Evolutionary conservation across 1,140 invertebrate genomes (phyloP).

Genomic region (Hycleus phaleratus): DNA sequence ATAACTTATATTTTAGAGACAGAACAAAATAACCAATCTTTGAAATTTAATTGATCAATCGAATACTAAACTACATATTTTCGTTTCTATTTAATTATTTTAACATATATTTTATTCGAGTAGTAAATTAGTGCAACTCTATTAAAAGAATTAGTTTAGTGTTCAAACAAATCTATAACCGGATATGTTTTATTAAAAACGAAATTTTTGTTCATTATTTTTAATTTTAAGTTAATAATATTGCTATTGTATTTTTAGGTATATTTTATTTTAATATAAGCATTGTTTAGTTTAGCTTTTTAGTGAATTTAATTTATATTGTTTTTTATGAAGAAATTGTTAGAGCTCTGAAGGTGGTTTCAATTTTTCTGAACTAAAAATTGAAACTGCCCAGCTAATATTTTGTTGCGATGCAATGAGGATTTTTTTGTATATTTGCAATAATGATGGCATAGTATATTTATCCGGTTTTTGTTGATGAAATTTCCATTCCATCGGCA

Average conservation of each 20-base stretch:
- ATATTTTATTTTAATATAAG: conserved; percentile 27
- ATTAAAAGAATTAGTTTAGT: conserved; percentile 7
- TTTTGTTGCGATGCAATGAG: conserved; percentile 16
- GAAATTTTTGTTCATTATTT: conserved; percentile 10
- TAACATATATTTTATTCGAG: conserved; percentile 13
- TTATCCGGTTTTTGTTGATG: neutral
- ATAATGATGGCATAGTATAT: conserved; percentile 16
- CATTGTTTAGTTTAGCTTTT: conserved; percentile 27
- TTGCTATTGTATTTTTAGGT: conserved; percentile 25
- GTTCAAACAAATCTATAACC: conserved; percentile 9
- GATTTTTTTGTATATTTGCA: conserved; percentile 12
- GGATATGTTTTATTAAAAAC: conserved; percentile 4
- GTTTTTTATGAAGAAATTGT: too few species aligned
- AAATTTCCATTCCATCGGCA: conserved; percentile 27
- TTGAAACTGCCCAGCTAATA: neutral
- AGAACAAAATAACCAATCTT: too few species aligned
- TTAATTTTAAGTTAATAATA: conserved; percentile 23
- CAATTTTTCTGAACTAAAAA: too few species aligned
- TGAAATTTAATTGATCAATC: neutral
- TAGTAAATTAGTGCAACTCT: conserved; percentile 14
- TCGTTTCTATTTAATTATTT: conserved; percentile 5
- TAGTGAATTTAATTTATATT: conserved; percentile 24
- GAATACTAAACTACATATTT: conserved; percentile 8
- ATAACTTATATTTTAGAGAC: neutral
- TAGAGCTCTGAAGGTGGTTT: too few species aligned